phyloP scores from a whole-genome alignment of 2,797 vertebrate species.

The Lophius americanus region DNA sequence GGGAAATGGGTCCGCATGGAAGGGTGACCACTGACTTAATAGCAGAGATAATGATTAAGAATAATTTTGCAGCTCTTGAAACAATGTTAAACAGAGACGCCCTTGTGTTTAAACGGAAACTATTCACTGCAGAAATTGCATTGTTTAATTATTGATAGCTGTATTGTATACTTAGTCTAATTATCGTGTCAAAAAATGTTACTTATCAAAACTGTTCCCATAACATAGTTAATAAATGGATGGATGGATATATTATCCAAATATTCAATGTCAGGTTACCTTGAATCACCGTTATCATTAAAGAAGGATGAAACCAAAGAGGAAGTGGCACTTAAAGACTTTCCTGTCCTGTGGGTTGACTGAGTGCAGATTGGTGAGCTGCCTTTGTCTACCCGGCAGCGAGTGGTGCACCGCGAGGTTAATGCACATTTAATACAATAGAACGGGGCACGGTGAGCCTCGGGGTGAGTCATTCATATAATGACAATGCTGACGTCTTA shows the following conservation, averaged over 20 bases:
- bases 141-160: background rate
- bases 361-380: conserved; percentile 6
- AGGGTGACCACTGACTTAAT: conserved; percentile 31
- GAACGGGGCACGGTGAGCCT: conserved; percentile 9
- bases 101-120: background rate
- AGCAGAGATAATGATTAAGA: conserved; percentile 27
- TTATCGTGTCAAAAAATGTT: background rate
- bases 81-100: background rate
- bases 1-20: conserved; percentile 37
- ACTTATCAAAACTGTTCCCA: background rate
- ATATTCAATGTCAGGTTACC: too few species aligned
- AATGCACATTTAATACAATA: conserved; percentile 38
- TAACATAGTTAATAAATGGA: too few species aligned
- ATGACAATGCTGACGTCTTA: conserved; percentile 26
- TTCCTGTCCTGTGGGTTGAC: background rate
- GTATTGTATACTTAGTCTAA: conserved; percentile 1
- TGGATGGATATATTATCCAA: too few species aligned
- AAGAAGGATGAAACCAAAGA: too few species aligned
- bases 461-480: conserved; percentile 25
- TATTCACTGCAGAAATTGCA: background rate
- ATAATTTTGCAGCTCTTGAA: conserved; percentile 21
- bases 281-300: too few species aligned
- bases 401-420: conserved; percentile 9
- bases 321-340: background rate
- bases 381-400: background rate